These are phyloP conservation scores for Calidris pugnax DNA, from an alignment of 2,113 vertebrate species.

Conservation along the genomic window DNA sequence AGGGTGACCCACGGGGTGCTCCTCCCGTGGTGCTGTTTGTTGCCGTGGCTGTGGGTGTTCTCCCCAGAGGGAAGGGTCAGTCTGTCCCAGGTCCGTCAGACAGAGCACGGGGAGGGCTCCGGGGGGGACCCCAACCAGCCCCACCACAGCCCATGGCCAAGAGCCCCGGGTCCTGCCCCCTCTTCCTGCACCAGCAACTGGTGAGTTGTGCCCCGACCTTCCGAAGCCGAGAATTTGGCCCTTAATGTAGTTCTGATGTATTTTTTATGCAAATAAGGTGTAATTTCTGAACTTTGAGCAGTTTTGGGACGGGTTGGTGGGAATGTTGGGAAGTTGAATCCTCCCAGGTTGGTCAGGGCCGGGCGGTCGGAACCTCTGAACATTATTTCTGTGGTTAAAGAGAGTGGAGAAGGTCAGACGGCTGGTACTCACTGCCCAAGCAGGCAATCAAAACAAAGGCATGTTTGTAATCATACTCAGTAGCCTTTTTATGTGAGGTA, in stretches of 20 bases:
- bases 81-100: accelerated
- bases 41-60: accelerated
- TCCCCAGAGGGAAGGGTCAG: accelerated
- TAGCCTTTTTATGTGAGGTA: slow-evolving; percentile 42
- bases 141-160: accelerated
- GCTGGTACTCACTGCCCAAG: neutral
- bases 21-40: accelerated
- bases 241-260: neutral
- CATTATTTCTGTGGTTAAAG: slow-evolving; percentile 20
- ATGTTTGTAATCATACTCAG: slow-evolving; percentile 35
- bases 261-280: neutral
- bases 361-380: neutral
- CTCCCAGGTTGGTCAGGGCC: neutral
- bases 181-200: accelerated
- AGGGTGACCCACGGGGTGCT: accelerated
- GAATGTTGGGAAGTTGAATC: neutral
- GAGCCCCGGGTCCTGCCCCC: accelerated
- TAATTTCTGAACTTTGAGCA: slow-evolving; percentile 28
- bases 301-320: slow-evolving; percentile 26
- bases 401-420: slow-evolving; percentile 41
- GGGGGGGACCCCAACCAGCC: neutral
- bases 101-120: accelerated
- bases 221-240: neutral
- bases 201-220: neutral
- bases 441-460: slow-evolving; percentile 36